These are phyloP conservation scores for Oryzias sinensis DNA, from an alignment of 2,797 vertebrate species.

Conservation along the genomic window DNA sequence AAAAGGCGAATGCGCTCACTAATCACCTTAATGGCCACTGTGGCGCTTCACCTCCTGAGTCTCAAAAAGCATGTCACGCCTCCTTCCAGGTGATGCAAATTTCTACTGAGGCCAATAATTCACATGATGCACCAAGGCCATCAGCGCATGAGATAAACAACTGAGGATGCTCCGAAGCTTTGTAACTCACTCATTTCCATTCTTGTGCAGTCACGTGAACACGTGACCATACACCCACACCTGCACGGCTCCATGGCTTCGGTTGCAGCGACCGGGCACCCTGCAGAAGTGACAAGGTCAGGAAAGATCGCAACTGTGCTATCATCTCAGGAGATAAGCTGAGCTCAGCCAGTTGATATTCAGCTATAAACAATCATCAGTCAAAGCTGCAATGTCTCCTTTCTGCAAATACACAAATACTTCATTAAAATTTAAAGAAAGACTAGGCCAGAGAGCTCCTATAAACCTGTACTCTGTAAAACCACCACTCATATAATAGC, in stretches of 20 bases:
- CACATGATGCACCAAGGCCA: conserved; percentile 28
- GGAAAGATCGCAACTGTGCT: conserved; percentile 54
- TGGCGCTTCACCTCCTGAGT: conserved; percentile 53
- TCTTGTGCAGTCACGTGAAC: conserved; percentile 14
- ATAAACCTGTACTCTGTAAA: too few relatives aligned
- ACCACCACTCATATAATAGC: too few relatives aligned
- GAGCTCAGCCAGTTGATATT: conserved; percentile 48
- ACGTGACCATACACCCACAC: conserved; percentile 18
- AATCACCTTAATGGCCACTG: conserved; percentile 58
- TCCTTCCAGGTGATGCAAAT: conserved; percentile 63
- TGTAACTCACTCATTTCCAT: conserved; percentile 20
- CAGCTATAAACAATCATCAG: conserved; percentile 17
- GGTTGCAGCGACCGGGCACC: conserved; percentile 59
- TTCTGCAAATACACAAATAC: conserved; percentile 26
- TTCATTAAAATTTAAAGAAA: conserved; percentile 40
- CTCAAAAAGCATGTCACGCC: conserved; percentile 50
- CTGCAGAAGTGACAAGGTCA: conserved; percentile 66
- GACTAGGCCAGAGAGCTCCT: conserved; percentile 10
- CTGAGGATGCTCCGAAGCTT: conserved; percentile 11
- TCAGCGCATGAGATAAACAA: conserved; percentile 29
- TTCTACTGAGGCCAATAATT: conserved; percentile 43
- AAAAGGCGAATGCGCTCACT: conserved; percentile 58
- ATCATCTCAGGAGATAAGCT: conserved; percentile 51
- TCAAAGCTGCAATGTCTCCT: conserved; percentile 10
- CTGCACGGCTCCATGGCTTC: conserved; percentile 34